Conservation (phyloP, 2,113 vertebrate species). For the Pachypanchax playfairii region DNA sequence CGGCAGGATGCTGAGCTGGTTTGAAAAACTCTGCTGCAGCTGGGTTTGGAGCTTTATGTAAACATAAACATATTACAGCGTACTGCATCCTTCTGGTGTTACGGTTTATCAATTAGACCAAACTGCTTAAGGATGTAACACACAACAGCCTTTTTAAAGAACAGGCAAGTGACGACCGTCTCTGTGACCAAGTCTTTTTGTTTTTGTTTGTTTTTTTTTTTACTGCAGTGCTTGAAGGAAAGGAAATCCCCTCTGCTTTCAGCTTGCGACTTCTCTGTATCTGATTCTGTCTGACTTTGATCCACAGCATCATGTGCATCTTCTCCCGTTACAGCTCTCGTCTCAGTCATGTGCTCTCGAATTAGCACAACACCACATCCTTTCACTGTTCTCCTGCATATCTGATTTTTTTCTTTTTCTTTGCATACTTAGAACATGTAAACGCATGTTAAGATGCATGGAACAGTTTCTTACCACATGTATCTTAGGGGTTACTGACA, state of each 20-base stretch:
- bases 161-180: background rate
- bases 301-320: slow-evolving; percentile 44
- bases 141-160: background rate
- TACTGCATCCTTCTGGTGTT: accelerated
- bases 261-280: background rate
- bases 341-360: slow-evolving; percentile 45
- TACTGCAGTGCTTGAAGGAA: slow-evolving; percentile 24
- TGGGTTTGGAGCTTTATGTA: background rate
- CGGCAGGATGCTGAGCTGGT: background rate
- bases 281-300: slow-evolving; percentile 27
- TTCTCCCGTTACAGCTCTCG: slow-evolving; percentile 8
- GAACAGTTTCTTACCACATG: slow-evolving; percentile 7
- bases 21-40: background rate
- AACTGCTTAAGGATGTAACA: background rate
- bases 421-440: slow-evolving; percentile 11
- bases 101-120: background rate
- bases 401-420: too few relatives aligned
- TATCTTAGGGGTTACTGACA: slow-evolving; percentile 39
- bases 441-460: slow-evolving; percentile 27
- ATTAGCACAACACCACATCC: slow-evolving; percentile 63
- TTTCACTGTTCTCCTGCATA: slow-evolving; percentile 23
- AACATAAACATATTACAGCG: background rate
- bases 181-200: slow-evolving; percentile 24
- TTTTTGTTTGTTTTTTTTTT: background rate
- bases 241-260: slow-evolving; percentile 42